phyloP scores from a whole-genome alignment of 2,888 invertebrate genomes.

The Chrysolina haemoptera region DNA sequence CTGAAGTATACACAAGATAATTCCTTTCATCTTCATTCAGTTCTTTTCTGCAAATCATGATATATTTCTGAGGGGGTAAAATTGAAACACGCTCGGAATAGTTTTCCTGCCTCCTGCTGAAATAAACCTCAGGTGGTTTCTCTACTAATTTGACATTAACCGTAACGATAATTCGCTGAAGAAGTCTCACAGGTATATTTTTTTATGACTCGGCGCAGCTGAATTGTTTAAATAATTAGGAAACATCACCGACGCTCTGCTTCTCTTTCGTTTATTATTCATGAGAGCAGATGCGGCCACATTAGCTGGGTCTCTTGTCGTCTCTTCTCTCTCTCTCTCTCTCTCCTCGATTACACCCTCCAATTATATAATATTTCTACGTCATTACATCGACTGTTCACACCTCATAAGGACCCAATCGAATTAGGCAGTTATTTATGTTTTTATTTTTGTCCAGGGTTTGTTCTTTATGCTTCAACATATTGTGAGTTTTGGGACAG shows the following conservation, averaged over 20 bases:
- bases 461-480: background rate
- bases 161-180: slow-evolving; percentile 23
- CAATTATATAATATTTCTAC: slow-evolving; percentile 39
- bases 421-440: slow-evolving; percentile 28
- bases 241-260: slow-evolving; percentile 29
- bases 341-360: slow-evolving; percentile 20
- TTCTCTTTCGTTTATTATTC: slow-evolving; percentile 41
- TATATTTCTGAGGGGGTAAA: background rate
- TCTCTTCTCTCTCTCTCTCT: slow-evolving; percentile 13
- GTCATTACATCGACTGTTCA: slow-evolving; percentile 35
- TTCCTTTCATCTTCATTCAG: no score
- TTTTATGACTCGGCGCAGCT: slow-evolving; percentile 35
- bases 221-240: slow-evolving; percentile 46
- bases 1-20: no score
- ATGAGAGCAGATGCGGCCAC: slow-evolving; percentile 42
- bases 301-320: slow-evolving; percentile 19
- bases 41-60: no score
- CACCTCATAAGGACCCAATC: slow-evolving; percentile 28
- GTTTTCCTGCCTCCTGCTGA: background rate
- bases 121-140: slow-evolving; percentile 34
- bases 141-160: slow-evolving; percentile 34
- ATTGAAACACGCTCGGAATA: background rate
- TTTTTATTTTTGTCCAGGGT: no score
- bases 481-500: background rate
- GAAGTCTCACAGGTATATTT: slow-evolving; percentile 21